A percentile compares a stretch with the other conserved stretches of the same genome.
Conservation (phyloP, 53 echinoderm and acorn worm genomes). For the Antedon mediterranea region DNA sequence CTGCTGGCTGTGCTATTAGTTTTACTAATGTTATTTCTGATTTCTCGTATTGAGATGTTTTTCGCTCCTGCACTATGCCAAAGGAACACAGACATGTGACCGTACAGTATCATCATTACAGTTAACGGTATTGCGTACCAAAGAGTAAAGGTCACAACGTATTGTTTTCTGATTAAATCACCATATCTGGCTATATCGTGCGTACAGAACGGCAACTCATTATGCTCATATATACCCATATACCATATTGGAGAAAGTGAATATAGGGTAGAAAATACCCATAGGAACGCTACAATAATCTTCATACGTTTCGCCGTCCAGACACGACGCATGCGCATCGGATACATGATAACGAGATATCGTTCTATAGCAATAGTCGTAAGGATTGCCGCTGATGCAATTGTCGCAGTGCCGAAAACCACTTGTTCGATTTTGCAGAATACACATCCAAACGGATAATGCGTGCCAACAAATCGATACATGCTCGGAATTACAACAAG, state of each 20-base stretch:
- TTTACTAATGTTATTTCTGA: background rate
- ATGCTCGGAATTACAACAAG: slow-evolving; percentile 70
- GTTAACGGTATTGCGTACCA: slow-evolving; percentile 55
- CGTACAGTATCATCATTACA: slow-evolving; percentile 61
- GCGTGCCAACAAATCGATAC: slow-evolving; percentile 31
- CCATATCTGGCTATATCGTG: background rate
- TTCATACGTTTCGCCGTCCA: slow-evolving; percentile 48
- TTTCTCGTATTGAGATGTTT: background rate
- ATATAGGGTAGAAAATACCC: slow-evolving; percentile 39
- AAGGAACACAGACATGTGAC: slow-evolving; percentile 9
- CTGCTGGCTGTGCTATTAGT: background rate
- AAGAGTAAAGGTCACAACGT: slow-evolving; percentile 26
- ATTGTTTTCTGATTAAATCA: background rate
- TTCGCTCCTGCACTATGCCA: slow-evolving; percentile 1
- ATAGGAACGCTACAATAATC: slow-evolving; percentile 31
- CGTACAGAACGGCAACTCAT: slow-evolving; percentile 19
- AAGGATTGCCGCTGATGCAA: slow-evolving; percentile 63
- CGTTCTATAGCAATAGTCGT: slow-evolving; percentile 78
- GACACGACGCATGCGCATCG: slow-evolving; percentile 52
- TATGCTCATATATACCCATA: slow-evolving; percentile 7
- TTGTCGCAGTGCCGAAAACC: slow-evolving; percentile 46
- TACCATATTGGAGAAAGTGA: slow-evolving; percentile 38
- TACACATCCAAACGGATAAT: slow-evolving; percentile 43
- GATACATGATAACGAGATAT: slow-evolving; percentile 70
- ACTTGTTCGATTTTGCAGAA: slow-evolving; percentile 66